Percentiles rank a stretch among this genome's conserved stretches.
Conservation (phyloP, 2,797 vertebrate genomes). For the Labeo calbasu region DNA sequence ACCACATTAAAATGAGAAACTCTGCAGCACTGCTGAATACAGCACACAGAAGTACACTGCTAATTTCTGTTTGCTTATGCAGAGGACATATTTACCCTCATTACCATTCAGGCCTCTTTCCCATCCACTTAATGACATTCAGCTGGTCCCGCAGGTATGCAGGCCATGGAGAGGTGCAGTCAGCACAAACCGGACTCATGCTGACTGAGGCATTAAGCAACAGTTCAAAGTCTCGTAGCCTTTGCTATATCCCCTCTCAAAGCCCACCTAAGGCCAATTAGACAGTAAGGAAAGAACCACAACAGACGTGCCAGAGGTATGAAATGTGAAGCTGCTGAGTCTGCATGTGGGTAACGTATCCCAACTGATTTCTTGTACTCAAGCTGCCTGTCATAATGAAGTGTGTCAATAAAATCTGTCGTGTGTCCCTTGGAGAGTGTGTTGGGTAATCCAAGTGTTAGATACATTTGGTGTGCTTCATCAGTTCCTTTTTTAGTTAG, state of each 20-base stretch:
- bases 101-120: conserved; percentile 69
- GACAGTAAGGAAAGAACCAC: conserved; percentile 58
- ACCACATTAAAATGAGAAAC: conserved; percentile 17
- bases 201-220: conserved; percentile 69
- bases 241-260: conserved; percentile 58
- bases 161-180: conserved; percentile 66
- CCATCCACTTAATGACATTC: conserved; percentile 72
- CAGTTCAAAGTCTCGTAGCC: conserved; percentile 52
- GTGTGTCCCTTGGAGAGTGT: not conserved
- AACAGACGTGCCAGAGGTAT: conserved; percentile 8
- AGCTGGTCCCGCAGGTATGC: conserved; percentile 54
- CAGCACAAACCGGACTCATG: conserved; percentile 71
- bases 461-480: not conserved
- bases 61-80: conserved; percentile 66
- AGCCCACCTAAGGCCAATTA: conserved; percentile 38
- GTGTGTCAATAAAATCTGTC: conserved; percentile 9
- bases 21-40: conserved; percentile 16
- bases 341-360: not conserved
- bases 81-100: conserved; percentile 56
- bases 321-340: conserved; percentile 26
- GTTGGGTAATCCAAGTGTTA: conserved; percentile 1
- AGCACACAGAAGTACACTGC: conserved; percentile 52
- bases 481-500: conserved; percentile 2
- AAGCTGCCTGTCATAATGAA: conserved; percentile 9
- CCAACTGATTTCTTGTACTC: not conserved